Base-by-base conservation (phyloP, 37 sponge, comb jelly and placozoan species). In the Sycon ciliatum region DNA sequence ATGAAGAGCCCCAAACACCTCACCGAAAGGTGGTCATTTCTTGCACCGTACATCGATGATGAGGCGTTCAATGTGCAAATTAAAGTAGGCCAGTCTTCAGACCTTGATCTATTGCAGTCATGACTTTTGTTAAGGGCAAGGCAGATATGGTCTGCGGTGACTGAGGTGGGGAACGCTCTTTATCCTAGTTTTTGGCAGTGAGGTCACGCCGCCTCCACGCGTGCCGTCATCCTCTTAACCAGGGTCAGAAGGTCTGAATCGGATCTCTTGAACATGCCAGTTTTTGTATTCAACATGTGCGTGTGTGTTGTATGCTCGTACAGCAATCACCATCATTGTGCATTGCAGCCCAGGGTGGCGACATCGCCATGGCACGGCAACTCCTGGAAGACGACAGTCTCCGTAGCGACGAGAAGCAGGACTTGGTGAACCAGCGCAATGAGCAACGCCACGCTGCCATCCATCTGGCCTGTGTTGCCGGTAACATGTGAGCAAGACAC, bases 401-500 rank as follows among this genome's bases (percentile, higher is more conserved):
- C n/a, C 38, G 20, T 27, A 6, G 37, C 32, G 58, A 64, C 18
- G 69, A 55, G 38, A 60, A 26, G 20, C 69, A 74, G 60, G 81
- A 54, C n/a, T 49, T 49, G 26, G 69, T 87, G 31, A 80, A 87
- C 34, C 84, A 82, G 63, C 65, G 88, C 18, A 80, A 87, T 55
- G 68, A 75, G 5, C 88, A 87, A 71, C 65, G 72, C 0, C 80
- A 87, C 33, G 79, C 88, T 26, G 81, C 88, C 6, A 78, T 87
- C 2, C 88, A 87, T 39, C 56, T 87, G 0, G 88, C 88, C 37
- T 82, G 84, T 42, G 63, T 72, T 4, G 32, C 71, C 9, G 88
- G 88, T 7, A 73, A 78, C 60, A 23, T 81, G 87, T 86, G 39
- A 74, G 87, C 56, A 16, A 27, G 32, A 66, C 0, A 36, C n/a